phyloP scores from a whole-genome alignment of 2,113 vertebrate genomes.

The Stercorarius parasiticus region DNA sequence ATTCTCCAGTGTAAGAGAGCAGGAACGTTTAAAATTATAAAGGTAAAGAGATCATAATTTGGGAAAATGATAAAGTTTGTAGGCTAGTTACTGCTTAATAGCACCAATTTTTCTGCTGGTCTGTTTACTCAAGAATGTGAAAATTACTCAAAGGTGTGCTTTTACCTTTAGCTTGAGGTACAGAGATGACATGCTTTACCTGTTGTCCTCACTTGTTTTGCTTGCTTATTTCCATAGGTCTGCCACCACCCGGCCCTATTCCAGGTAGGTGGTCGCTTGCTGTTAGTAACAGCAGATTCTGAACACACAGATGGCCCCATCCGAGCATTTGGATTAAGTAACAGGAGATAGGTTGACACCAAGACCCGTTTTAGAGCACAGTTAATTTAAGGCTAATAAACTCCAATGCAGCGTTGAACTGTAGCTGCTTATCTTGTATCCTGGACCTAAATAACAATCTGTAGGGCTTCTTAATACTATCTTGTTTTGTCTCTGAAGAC shows the following conservation, averaged over 20 bases:
- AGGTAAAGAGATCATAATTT: not conserved
- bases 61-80: rapidly evolving
- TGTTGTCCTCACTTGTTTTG: not conserved
- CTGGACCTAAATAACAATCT: not conserved
- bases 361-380: not conserved
- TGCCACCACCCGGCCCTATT: conserved; percentile 66
- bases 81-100: not conserved
- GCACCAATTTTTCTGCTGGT: not conserved
- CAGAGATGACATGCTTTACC: not conserved
- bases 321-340: not conserved
- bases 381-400: not conserved
- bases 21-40: not conserved
- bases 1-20: not conserved
- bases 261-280: conserved; percentile 54
- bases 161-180: not conserved
- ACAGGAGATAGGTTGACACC: not conserved
- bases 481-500: not conserved
- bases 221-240: conserved; percentile 27
- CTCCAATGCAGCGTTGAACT: not conserved
- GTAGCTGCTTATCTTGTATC: not conserved
- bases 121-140: not conserved
- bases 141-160: not conserved
- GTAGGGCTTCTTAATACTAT: not conserved
- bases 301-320: not conserved
- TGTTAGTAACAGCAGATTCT: not conserved